Base-by-base conservation (phyloP, 2,113 vertebrate genomes). In the Marmota monax region DNA sequence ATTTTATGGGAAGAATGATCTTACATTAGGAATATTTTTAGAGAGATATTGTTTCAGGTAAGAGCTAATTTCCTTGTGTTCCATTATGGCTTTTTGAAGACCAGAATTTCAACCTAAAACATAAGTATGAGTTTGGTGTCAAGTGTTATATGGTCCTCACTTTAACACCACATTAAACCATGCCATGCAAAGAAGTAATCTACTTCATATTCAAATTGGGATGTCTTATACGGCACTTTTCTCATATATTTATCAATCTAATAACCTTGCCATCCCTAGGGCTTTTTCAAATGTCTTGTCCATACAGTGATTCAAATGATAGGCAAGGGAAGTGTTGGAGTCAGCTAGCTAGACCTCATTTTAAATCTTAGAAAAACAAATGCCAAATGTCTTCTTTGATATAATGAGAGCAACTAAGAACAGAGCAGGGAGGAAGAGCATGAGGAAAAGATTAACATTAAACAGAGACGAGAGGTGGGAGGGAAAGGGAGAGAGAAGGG, bases 21-120 rank as follows among this genome's bases (percentile, higher is more conserved):
- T 99, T 87, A 99, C 99, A 11, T 98, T 99, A 37, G 99, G 99
- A 8, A 99, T 99, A 70, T 99, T 99, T 98, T 98, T 99, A 98
- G 99, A 99, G 98, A 98, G 99, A 96, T 99, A 99, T 95, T 99
- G 99, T 97, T 99, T 99, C 97, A 99, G 99, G 99, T 99, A 96
- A 99, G 97, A 84, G 18, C 77, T 93, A 1, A 0, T 96, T 53
- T 65, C 39, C 58, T 85, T 94, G 5, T 51, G 10, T 72, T 93
- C 37, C 16, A 61, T 70, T 78, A 45, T 93, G 61, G 77, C 84
- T 86, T 97, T 90, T 84, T 58, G 61, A 82, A 92, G 37, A 32
- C 22, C 25, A 51, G 70, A 85, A 56, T 73, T 88, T 92, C 84
- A 94, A 0, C n/a, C 76, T 88, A 65, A 84, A 90, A 58, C 4